Percentiles rank a stretch among this genome's conserved stretches.
Conservation (phyloP, 2,113 vertebrate genomes). For the Crotalus tigris region DNA sequence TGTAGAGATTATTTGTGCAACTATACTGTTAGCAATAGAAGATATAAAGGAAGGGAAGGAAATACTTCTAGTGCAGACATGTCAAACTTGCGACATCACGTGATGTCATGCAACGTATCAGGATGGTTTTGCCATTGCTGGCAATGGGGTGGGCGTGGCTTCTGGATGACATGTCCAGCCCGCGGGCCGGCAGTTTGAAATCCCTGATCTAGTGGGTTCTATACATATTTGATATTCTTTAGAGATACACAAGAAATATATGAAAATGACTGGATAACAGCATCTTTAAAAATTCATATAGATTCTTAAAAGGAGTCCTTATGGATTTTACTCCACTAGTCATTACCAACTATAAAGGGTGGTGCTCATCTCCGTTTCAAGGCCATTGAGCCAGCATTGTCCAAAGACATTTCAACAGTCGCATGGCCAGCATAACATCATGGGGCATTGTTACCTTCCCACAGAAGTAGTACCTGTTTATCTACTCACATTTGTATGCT, state of each 20-base stretch:
- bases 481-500: background rate
- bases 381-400: background rate
- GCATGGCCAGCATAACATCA: background rate
- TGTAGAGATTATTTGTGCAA: slow-evolving; percentile 60
- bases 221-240: slow-evolving; percentile 50
- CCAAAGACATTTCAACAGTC: background rate
- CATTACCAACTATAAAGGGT: background rate
- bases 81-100: too few relatives aligned
- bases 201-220: background rate
- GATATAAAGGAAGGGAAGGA: slow-evolving; percentile 42
- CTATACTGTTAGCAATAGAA: slow-evolving; percentile 58
- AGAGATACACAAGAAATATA: background rate
- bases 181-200: too few relatives aligned
- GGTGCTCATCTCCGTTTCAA: background rate
- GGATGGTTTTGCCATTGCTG: too few relatives aligned
- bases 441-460: background rate
- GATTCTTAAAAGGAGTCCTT: background rate
- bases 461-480: background rate
- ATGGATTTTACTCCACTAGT: background rate
- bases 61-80: background rate
- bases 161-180: too few relatives aligned
- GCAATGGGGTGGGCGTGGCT: too few relatives aligned
- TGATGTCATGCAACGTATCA: too few relatives aligned
- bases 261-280: background rate
- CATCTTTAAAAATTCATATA: background rate